Percentiles rank a stretch among this genome's conserved stretches.
These are phyloP conservation scores for Parthenolecanium corni DNA, from an alignment of 2,888 invertebrate genomes.

Conservation along the genomic window DNA sequence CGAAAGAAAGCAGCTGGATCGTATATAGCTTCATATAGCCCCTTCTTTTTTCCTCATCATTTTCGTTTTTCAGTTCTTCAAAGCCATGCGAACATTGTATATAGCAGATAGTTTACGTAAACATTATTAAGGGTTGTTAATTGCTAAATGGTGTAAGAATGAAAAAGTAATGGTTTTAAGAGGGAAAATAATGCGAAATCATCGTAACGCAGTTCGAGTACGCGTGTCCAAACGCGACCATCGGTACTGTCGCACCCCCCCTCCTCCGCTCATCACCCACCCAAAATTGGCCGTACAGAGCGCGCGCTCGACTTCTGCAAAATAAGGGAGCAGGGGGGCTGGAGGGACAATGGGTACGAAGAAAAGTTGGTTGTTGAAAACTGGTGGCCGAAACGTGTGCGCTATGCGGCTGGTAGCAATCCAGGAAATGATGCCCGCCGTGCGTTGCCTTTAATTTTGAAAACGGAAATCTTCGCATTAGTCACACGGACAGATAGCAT, in stretches of 20 bases:
- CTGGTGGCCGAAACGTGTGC: slow-evolving; percentile 24
- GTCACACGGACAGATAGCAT: neutral
- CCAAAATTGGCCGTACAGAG: neutral
- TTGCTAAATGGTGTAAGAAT: slow-evolving; percentile 30
- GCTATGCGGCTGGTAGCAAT: slow-evolving; percentile 1
- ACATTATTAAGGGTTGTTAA: slow-evolving; percentile 30
- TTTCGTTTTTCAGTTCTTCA: neutral
- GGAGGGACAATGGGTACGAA: neutral
- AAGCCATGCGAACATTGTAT: slow-evolving; percentile 15
- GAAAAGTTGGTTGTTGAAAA: slow-evolving; percentile 8
- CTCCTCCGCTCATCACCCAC: neutral
- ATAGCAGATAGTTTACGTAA: slow-evolving; percentile 29
- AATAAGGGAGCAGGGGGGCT: too few species aligned
- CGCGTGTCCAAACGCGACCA: slow-evolving; percentile 18
- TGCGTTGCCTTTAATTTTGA: slow-evolving; percentile 22
- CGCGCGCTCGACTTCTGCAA: too few species aligned
- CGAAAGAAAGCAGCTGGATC: slow-evolving; percentile 23
- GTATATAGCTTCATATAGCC: too few species aligned
- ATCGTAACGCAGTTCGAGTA: slow-evolving; percentile 21
- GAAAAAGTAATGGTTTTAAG: slow-evolving; percentile 23
- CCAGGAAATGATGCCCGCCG: slow-evolving; percentile 25
- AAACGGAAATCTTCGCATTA: slow-evolving; percentile 28
- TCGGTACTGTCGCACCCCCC: neutral
- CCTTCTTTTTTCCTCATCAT: too few species aligned
- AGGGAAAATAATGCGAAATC: slow-evolving; percentile 26